These are phyloP conservation scores for Cataglyphis cursor DNA, from an alignment of 2,888 invertebrate species.

Conservation along the genomic window DNA sequence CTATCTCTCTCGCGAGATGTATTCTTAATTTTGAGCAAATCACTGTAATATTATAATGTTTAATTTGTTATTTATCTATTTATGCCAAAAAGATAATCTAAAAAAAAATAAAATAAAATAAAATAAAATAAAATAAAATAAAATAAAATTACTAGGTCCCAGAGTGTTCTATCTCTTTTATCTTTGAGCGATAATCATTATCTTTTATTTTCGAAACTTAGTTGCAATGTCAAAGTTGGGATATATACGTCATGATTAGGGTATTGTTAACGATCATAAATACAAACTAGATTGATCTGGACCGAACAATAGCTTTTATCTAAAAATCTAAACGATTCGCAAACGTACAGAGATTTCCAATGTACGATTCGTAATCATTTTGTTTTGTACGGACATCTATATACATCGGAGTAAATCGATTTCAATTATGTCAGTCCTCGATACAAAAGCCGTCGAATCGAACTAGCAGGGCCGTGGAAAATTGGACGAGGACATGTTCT, in stretches of 20 bases:
- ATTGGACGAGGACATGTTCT: not conserved
- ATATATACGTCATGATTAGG: not conserved
- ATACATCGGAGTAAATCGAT: slow-evolving; percentile 38
- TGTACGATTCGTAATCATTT: slow-evolving; percentile 3
- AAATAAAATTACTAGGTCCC: not conserved
- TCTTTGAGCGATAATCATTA: not conserved
- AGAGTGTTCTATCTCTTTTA: not conserved
- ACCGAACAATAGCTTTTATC: slow-evolving; percentile 22
- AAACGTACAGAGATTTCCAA: not conserved
- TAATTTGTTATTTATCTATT: not conserved
- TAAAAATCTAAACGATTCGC: slow-evolving; percentile 2
- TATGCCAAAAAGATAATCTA: not conserved
- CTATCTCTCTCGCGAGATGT: not conserved
- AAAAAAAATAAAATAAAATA: not conserved
- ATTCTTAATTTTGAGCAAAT: slow-evolving; percentile 3
- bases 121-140: too few relatives aligned
- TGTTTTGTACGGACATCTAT: not conserved
- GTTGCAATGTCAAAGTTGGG: too few relatives aligned
- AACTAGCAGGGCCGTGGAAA: not conserved
- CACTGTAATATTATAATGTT: not conserved
- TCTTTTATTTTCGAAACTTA: not conserved
- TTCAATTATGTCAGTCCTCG: slow-evolving; percentile 35
- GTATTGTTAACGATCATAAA: not conserved
- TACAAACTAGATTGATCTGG: not conserved
- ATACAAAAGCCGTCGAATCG: slow-evolving; percentile 31